Conservation (phyloP, 2,113 vertebrate genomes). For the Paedocypris sp. region DNA sequence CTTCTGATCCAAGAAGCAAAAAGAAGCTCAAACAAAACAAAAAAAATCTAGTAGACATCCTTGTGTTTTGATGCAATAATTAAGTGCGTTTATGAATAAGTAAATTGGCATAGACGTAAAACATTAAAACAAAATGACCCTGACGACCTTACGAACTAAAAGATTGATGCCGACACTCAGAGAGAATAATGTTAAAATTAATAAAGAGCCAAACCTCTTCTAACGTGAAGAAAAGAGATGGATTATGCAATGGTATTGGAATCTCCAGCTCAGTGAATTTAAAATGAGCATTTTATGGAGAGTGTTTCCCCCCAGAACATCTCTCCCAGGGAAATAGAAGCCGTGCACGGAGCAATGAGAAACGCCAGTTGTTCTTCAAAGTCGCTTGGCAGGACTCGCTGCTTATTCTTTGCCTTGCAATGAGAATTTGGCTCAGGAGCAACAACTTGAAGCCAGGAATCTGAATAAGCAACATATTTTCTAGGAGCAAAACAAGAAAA, state of each 20-base stretch:
- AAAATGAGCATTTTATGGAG: constrained; percentile 8
- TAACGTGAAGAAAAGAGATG: neutral
- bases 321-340: constrained; percentile 30
- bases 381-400: constrained; percentile 47
- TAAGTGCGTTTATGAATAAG: too few species aligned
- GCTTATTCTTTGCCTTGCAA: constrained; percentile 48
- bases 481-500: constrained; percentile 36
- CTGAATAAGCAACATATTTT: constrained; percentile 39
- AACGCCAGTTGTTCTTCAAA: constrained; percentile 52
- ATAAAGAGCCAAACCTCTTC: neutral
- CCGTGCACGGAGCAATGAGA: constrained; percentile 39
- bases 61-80: too few species aligned
- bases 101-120: too few species aligned
- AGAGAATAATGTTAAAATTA: neutral
- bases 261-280: constrained; percentile 3
- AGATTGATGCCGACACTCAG: neutral
- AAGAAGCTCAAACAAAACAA: too few species aligned
- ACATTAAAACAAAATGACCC: neutral
- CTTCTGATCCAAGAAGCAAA: too few species aligned
- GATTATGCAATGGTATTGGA: constrained; percentile 1
- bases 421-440: constrained; percentile 49
- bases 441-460: constrained; percentile 42
- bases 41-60: too few species aligned
- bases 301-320: neutral
- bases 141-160: neutral